Evolutionary conservation across 2,888 invertebrate genomes (phyloP).

Genomic region (Eulithis prunata): DNA sequence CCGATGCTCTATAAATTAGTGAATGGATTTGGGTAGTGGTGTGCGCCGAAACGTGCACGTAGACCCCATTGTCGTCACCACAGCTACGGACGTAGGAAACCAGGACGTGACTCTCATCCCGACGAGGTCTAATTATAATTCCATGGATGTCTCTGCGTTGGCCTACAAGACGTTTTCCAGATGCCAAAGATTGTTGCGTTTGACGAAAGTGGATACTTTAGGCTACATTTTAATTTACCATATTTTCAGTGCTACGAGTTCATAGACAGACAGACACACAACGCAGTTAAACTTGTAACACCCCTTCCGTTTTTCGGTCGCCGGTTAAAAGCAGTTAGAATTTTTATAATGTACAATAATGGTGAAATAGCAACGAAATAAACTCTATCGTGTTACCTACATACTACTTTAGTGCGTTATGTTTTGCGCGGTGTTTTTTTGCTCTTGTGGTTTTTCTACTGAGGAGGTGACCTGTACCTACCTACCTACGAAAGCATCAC

Average conservation of each 20-base stretch:
- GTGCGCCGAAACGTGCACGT: background rate
- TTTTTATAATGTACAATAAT: too few species aligned
- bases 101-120: background rate
- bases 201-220: too few species aligned
- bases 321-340: too few species aligned
- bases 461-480: background rate
- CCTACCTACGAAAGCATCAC: too few species aligned
- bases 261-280: too few species aligned
- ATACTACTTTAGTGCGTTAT: too few species aligned
- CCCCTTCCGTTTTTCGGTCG: too few species aligned
- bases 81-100: background rate
- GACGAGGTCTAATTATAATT: background rate
- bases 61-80: background rate
- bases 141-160: background rate
- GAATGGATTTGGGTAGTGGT: background rate
- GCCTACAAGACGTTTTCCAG: background rate
- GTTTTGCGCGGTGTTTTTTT: background rate
- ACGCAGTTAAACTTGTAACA: too few species aligned
- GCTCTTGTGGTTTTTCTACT: background rate
- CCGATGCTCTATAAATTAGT: background rate
- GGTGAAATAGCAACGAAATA: too few species aligned
- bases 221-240: too few species aligned
- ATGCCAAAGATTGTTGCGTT: background rate
- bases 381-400: too few species aligned
- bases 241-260: too few species aligned